Evolutionary conservation across 2,888 invertebrate genomes (phyloP).

Genomic region (Parnassius smintheus): DNA sequence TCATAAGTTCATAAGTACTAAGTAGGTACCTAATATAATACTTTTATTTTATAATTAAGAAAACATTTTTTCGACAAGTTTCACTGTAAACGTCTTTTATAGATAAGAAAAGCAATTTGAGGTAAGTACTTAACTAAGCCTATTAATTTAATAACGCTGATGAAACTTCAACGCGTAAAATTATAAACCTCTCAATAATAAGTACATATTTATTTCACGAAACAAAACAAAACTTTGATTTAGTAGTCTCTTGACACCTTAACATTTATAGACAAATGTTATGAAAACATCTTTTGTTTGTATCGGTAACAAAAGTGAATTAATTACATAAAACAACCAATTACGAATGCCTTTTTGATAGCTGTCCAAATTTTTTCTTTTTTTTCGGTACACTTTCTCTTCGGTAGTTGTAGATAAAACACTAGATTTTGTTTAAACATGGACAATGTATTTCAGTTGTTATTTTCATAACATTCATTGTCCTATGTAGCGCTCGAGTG

Average conservation of each 20-base stretch:
- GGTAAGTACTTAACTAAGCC: constrained; percentile 3
- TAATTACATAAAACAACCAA: neutral
- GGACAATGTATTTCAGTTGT: constrained; percentile 50
- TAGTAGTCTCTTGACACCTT: neutral
- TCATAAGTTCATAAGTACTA: too few species aligned
- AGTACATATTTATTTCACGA: neutral
- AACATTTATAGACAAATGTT: neutral
- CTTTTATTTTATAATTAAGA: too few species aligned
- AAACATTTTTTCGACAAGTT: too few species aligned
- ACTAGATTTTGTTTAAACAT: constrained; percentile 47
- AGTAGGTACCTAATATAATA: too few species aligned
- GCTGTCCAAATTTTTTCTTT: constrained; percentile 7
- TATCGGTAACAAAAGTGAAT: neutral
- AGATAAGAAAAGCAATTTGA: neutral
- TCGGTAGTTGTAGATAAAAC: constrained; percentile 38
- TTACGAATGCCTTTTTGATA: neutral
- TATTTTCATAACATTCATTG: constrained; percentile 51
- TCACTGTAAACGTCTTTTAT: neutral
- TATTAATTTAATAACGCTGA: constrained; percentile 2
- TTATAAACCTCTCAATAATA: constrained; percentile 1
- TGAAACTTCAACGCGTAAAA: constrained; percentile 1
- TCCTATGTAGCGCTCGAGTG: constrained; percentile 40
- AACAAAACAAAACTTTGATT: constrained; percentile 1
- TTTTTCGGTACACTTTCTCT: constrained; percentile 65
- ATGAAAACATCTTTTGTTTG: neutral